Percentiles rank a stretch among this genome's conserved stretches.
phyloP scores from a whole-genome alignment of 2,888 invertebrate genomes.

The Smittia aterrima region DNA sequence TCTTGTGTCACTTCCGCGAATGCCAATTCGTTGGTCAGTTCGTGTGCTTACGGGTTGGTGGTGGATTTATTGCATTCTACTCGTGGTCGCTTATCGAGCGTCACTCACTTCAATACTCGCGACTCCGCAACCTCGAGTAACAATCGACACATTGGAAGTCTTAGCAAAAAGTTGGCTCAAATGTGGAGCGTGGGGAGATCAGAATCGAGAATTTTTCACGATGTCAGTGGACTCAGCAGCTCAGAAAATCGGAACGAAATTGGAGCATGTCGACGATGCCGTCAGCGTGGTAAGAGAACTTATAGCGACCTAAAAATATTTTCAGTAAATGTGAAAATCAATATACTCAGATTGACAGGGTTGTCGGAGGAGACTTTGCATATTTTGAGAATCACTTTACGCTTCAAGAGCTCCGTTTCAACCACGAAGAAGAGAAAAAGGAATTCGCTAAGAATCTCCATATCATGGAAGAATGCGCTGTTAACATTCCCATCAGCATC shows the following conservation, averaged over 20 bases:
- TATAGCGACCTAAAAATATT: background rate
- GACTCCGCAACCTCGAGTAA: conserved; percentile 71
- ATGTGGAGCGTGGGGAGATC: conserved; percentile 71
- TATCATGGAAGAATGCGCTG: conserved; percentile 77
- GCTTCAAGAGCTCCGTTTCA: conserved; percentile 64
- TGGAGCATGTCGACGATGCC: conserved; percentile 63
- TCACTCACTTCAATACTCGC: conserved; percentile 83
- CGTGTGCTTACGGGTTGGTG: conserved; percentile 82
- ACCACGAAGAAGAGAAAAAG: conserved; percentile 54
- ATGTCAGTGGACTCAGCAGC: conserved; percentile 66
- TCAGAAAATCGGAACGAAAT: conserved; percentile 65
- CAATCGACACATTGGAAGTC: conserved; percentile 73
- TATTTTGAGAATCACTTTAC: conserved; percentile 77
- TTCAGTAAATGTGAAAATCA: no score
- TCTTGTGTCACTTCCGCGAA: conserved; percentile 71
- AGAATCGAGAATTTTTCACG: conserved; percentile 68
- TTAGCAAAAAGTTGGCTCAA: conserved; percentile 64
- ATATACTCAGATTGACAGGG: conserved; percentile 54
- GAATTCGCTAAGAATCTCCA: conserved; percentile 58
- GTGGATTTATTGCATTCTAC: conserved; percentile 78
- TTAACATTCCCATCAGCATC: conserved; percentile 76
- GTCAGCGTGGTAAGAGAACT: conserved; percentile 58
- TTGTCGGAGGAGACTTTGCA: conserved; percentile 70
- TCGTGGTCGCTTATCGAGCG: conserved; percentile 77
- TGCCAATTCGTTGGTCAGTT: conserved; percentile 77